phyloP scores from a whole-genome alignment of 2,113 vertebrate genomes.

The Hippopotamus amphibius region DNA sequence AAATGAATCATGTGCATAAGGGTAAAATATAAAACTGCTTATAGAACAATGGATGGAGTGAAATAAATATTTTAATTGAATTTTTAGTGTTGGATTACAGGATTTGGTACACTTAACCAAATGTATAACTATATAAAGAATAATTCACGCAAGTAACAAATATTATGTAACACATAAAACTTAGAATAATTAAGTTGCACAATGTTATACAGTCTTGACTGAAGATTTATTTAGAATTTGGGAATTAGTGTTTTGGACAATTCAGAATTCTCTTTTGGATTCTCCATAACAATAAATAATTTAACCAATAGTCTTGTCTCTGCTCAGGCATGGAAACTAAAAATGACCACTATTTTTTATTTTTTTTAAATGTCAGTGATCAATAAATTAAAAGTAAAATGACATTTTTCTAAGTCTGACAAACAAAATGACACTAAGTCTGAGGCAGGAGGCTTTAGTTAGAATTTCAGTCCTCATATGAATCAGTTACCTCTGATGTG shows the following conservation, averaged over 20 bases:
- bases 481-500: not conserved
- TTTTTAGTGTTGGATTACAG: not conserved
- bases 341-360: not conserved
- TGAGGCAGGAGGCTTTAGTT: not conserved
- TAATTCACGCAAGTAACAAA: not conserved
- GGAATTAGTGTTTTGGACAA: not conserved
- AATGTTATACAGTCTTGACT: not conserved
- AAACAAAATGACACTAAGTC: not conserved
- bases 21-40: not conserved
- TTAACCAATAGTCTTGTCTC: not conserved
- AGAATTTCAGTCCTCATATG: not conserved
- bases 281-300: not conserved
- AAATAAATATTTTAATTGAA: not conserved
- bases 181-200: not conserved
- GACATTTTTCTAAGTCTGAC: not conserved
- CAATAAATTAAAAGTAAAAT: not conserved
- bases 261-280: not conserved
- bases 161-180: not conserved
- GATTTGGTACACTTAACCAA: not conserved
- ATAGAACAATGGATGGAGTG: not conserved
- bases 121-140: not conserved
- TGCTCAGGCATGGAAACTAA: not conserved
- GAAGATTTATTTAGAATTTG: constrained; percentile 32
- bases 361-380: not conserved
- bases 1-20: not conserved